phyloP scores from a whole-genome alignment of 2,113 vertebrate genomes.

The Gorsachius goisagi region DNA sequence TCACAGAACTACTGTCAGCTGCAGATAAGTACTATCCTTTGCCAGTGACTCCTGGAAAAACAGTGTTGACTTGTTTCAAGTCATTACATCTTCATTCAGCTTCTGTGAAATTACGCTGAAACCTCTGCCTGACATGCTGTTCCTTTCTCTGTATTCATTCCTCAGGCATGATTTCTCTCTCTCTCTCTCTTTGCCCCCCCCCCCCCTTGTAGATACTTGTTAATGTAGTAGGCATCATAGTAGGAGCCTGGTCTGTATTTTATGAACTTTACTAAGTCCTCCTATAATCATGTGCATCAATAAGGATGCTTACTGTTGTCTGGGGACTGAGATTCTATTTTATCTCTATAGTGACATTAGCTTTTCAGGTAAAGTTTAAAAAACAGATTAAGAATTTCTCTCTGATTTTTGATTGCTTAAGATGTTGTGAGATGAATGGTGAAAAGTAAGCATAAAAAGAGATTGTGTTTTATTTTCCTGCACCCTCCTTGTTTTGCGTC shows the following conservation, averaged over 20 bases:
- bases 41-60: neutral
- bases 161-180: too few species aligned
- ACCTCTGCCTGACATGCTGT: neutral
- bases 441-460: neutral
- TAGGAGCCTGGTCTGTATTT: neutral
- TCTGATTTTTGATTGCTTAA: neutral
- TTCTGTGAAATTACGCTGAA: neutral
- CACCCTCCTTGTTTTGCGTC: rapidly evolving
- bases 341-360: neutral
- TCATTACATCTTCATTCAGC: neutral
- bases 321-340: neutral
- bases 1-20: neutral
- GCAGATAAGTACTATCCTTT: neutral
- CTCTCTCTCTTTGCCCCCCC: too few species aligned
- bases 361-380: neutral
- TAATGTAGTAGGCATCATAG: neutral
- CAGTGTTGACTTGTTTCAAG: neutral
- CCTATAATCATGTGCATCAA: rapidly evolving
- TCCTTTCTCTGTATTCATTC: neutral
- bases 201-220: neutral
- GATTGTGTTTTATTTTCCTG: neutral
- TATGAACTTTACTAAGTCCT: neutral
- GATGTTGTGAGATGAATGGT: neutral
- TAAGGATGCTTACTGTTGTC: neutral
- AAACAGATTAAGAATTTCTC: neutral